A percentile compares a stretch with the other conserved stretches of the same genome.
Evolutionary conservation across 2,797 vertebrate species (phyloP).

Genomic region (Helicolenus hilgendorfi): DNA sequence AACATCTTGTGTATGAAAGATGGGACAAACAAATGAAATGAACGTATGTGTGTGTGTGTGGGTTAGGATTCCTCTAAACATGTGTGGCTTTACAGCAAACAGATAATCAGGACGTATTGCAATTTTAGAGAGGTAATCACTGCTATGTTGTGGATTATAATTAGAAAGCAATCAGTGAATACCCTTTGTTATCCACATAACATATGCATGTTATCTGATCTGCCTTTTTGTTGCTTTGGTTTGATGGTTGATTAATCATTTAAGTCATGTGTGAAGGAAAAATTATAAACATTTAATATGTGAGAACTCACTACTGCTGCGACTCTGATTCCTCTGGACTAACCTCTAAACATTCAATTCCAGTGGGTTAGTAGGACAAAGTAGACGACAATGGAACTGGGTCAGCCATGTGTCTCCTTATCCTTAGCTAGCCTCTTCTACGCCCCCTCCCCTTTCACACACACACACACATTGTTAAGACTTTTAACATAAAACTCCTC

Average conservation of each 20-base stretch:
- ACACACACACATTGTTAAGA: conserved; percentile 52
- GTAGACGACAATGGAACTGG: conserved; percentile 68
- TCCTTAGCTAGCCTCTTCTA: conserved; percentile 42
- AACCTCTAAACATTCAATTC: conserved; percentile 25
- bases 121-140: background rate
- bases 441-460: background rate
- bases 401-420: conserved; percentile 67
- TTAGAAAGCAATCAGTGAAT: background rate
- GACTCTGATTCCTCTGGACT: background rate
- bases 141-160: background rate
- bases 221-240: background rate
- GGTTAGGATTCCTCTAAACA: background rate
- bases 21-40: conserved; percentile 25
- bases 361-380: conserved; percentile 70
- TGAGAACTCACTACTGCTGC: background rate
- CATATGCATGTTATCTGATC: background rate
- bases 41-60: conserved; percentile 19
- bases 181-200: background rate
- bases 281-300: background rate
- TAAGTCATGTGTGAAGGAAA: background rate
- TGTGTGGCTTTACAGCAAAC: background rate
- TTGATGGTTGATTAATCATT: background rate
- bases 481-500: conserved; percentile 43
- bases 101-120: background rate
- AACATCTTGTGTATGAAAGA: conserved; percentile 49